Evolutionary conservation across 1,140 invertebrate genomes (phyloP), one percentile per base, ranked within the genome.

Genomic region (Hestina assimilis): DNA sequence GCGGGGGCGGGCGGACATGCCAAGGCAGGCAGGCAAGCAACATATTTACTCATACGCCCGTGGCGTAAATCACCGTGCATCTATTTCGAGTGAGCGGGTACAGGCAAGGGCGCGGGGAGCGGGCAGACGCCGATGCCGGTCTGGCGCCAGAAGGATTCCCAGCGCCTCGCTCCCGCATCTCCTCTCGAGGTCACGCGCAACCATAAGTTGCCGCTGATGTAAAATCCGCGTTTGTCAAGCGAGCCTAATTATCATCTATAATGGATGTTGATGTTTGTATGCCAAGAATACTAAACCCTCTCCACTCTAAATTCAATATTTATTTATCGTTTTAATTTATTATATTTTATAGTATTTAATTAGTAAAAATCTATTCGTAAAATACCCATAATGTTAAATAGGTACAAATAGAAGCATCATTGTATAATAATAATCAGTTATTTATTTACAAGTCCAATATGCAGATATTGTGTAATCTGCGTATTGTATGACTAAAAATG

Each of bases 111-210:
- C 42, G 72, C 66, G 76, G 77, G 74, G 75, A 64, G 75, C 77
- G 74, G 69, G 75, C 76, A 86, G 83, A 86, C 83, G 75, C 69
- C 72, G 75, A 60, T 81, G 84, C 71, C 84, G 79, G 87, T 87
- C 87, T 89, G 87, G 87, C 87, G 87, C 87, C 87, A 89, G 77
- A 83, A 88, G 87, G 87, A 89, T 88, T 89, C 87, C 87, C 87
- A 87, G 79, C 83, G 78, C 82, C 76, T 77, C 79, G 67, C 77
- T 58, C 81, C 69, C 73, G 58, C 75, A 65, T 62, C 31, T 40
- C 65, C 59, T 53, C 56, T 66, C 78, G 75, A 77, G 75, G 75
- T 79, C 77, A 71, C 76, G 69, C 69, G 72, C 75, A 70, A 75
- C 75, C 71, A 63, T 38, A 70, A 66, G 67, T 72, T 66, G 53